phyloP scores from a whole-genome alignment of 2,113 vertebrate genomes.

The Porphyrio hochstetteri region DNA sequence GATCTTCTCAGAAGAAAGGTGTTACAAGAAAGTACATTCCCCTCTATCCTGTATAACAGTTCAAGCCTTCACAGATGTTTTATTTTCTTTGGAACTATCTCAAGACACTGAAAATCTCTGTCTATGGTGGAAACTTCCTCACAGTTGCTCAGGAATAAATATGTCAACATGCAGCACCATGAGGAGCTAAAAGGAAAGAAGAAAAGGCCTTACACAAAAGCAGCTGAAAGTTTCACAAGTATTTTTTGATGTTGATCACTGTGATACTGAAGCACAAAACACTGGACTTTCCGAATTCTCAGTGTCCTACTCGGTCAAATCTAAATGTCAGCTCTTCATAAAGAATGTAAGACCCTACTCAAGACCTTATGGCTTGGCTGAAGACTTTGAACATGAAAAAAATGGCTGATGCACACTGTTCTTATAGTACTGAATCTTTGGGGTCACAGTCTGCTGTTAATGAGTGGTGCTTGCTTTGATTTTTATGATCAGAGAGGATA shows the following conservation, averaged over 20 bases:
- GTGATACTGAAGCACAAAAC: neutral
- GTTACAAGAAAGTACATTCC: neutral
- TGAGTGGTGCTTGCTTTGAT: neutral
- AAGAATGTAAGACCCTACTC: neutral
- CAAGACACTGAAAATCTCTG: neutral
- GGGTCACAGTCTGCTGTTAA: neutral
- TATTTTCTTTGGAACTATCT: neutral
- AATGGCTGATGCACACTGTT: neutral
- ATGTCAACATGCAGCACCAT: neutral
- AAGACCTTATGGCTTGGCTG: neutral
- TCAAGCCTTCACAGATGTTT: neutral
- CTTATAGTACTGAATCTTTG: neutral
- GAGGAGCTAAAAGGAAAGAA: neutral
- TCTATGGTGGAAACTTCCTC: neutral
- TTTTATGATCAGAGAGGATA: slow-evolving; percentile 31
- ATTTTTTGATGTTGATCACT: neutral
- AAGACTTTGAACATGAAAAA: neutral
- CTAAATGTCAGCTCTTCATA: neutral
- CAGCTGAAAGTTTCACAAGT: neutral
- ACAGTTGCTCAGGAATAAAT: neutral
- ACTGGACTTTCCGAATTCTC: neutral
- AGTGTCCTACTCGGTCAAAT: neutral
- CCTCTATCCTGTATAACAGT: neutral
- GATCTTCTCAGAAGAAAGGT: neutral
- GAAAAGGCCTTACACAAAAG: neutral